phyloP scores from a whole-genome alignment of 2,113 vertebrate species.

The Megalops atlanticus region DNA sequence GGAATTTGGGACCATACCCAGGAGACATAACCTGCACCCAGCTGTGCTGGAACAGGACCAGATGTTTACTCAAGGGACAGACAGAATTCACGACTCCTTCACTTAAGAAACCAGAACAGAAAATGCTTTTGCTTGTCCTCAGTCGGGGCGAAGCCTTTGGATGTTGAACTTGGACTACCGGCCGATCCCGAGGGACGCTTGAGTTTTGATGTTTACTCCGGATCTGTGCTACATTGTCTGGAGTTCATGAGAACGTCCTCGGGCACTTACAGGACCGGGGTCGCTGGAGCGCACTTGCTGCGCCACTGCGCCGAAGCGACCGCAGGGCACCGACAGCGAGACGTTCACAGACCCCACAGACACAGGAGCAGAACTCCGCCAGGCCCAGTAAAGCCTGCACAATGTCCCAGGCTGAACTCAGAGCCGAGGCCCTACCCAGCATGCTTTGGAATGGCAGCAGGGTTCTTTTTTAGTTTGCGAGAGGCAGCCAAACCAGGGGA shows the following conservation, averaged over 20 bases:
- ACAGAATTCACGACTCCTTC: too few relatives aligned
- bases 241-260: background rate
- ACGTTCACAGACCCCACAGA: background rate
- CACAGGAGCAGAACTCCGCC: too few relatives aligned
- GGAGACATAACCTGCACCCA: too few relatives aligned
- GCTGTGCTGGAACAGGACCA: too few relatives aligned
- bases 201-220: background rate
- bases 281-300: background rate
- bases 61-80: too few relatives aligned
- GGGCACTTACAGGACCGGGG: background rate
- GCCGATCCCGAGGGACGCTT: background rate
- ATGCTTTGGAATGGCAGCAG: background rate
- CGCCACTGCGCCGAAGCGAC: background rate
- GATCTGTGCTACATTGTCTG: background rate
- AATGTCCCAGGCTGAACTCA: background rate
- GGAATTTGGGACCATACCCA: too few relatives aligned
- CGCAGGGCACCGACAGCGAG: background rate
- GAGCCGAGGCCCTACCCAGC: background rate
- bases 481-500: background rate
- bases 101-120: too few relatives aligned
- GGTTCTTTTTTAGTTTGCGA: background rate
- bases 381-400: background rate
- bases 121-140: too few relatives aligned
- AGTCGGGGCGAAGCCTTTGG: too few relatives aligned
- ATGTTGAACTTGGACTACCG: background rate